Percentiles rank a stretch among this genome's conserved stretches.
phyloP scores from a whole-genome alignment of 2,113 vertebrate genomes.

The Prietella phreatophila region DNA sequence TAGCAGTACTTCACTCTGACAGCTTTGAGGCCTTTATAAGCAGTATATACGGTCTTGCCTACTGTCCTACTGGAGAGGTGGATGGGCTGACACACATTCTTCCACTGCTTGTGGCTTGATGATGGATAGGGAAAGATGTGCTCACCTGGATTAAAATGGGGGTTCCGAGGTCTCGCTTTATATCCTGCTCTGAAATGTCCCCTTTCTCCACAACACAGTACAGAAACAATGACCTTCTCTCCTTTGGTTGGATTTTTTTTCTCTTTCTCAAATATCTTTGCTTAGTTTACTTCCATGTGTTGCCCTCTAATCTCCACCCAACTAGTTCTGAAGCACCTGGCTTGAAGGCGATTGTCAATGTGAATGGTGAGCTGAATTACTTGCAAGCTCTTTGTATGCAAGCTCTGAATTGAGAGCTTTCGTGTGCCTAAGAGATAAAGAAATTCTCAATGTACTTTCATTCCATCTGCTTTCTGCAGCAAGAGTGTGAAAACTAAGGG shows the following conservation, averaged over 20 bases:
- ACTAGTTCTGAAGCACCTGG: neutral
- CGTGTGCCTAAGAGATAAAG: neutral
- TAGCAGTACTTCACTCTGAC: neutral
- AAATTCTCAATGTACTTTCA: neutral
- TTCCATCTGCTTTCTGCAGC: neutral
- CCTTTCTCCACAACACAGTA: neutral
- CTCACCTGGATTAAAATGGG: neutral
- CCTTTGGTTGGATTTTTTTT: neutral
- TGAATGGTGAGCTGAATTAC: neutral
- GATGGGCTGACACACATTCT: neutral
- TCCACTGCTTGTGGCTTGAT: neutral
- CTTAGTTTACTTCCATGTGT: neutral
- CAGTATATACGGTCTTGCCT: neutral
- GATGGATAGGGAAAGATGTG: neutral
- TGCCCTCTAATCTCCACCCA: neutral
- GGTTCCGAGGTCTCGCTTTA: neutral
- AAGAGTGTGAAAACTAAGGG: neutral
- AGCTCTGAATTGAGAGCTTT: neutral
- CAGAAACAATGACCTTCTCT: neutral
- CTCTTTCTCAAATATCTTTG: neutral
- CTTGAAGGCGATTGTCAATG: neutral
- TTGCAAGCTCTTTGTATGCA: neutral
- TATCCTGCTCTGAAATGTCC: neutral
- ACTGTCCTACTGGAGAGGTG: neutral
- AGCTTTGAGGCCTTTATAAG: neutral